phyloP scores from a whole-genome alignment of 1,140 invertebrate genomes.

The Portunus trituberculatus region DNA sequence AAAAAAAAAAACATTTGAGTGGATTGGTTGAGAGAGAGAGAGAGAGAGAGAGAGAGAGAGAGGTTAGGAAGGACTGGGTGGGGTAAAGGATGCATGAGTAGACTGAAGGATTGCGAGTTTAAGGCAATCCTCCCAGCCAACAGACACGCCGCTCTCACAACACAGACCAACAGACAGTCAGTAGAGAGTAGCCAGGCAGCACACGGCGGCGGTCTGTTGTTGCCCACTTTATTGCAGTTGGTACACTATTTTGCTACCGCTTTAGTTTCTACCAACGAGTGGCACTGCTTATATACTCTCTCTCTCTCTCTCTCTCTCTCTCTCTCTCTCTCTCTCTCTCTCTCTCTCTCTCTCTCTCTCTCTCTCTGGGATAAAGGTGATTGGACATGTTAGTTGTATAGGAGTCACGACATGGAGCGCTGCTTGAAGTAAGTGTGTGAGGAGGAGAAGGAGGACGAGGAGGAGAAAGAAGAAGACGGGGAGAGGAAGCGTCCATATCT shows the following conservation, averaged over 20 bases:
- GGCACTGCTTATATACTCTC: background rate
- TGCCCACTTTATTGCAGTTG: background rate
- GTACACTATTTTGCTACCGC: background rate
- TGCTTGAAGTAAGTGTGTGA: too few relatives aligned
- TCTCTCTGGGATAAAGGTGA: too few relatives aligned
- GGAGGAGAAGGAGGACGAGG: too few relatives aligned
- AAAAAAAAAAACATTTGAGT: too few relatives aligned
- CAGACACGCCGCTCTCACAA: conserved; percentile 6
- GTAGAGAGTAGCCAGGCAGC: background rate
- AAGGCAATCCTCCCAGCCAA: background rate
- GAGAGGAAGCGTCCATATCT: too few relatives aligned
- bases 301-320: conserved; percentile 17
- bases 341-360: too few relatives aligned
- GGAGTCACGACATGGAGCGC: too few relatives aligned
- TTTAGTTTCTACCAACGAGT: background rate
- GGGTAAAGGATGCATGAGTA: background rate
- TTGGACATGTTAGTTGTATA: too few relatives aligned
- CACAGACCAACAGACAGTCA: background rate
- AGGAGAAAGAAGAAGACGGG: too few relatives aligned
- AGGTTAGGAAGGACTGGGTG: background rate
- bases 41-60: too few relatives aligned
- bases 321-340: background rate
- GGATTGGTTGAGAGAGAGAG: too few relatives aligned
- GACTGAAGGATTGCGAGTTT: conserved; percentile 11
- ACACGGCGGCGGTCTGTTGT: background rate